Evolutionary conservation across 1,140 invertebrate genomes (phyloP).

Genomic region (Stratiolaelaps scimitus): DNA sequence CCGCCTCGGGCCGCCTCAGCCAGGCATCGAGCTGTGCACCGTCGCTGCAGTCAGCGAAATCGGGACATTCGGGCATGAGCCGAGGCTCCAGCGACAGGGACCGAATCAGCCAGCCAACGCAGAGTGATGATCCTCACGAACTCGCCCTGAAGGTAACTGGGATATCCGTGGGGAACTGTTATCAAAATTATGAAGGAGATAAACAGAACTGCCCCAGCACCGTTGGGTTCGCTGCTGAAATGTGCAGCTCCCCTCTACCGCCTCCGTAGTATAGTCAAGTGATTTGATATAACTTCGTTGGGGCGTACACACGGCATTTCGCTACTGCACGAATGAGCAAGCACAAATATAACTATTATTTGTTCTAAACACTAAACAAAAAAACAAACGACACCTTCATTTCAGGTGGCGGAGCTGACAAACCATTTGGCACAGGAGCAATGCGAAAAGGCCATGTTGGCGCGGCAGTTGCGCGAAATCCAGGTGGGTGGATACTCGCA

Average conservation of each 20-base stretch:
- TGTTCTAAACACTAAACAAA: too few species aligned
- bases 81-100: not conserved
- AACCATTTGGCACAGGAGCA: constrained; percentile 28
- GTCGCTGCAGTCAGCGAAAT: constrained; percentile 12
- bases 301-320: too few species aligned
- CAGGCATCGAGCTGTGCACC: constrained; percentile 22
- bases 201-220: too few species aligned
- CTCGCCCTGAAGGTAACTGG: constrained; percentile 13
- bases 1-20: constrained; percentile 3
- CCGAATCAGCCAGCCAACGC: not conserved
- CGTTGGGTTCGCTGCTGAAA: too few species aligned
- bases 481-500: not conserved
- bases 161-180: too few species aligned
- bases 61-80: constrained; percentile 7
- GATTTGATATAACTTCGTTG: too few species aligned
- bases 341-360: too few species aligned
- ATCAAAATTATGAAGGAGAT: too few species aligned
- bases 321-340: too few species aligned
- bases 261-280: too few species aligned
- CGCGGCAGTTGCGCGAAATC: not conserved
- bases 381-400: too few species aligned
- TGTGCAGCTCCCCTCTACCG: too few species aligned
- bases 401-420: constrained; percentile 14
- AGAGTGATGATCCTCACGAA: constrained; percentile 9
- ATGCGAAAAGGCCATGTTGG: constrained; percentile 17